Evolutionary conservation across 2,797 vertebrate genomes (phyloP).

Genomic region (Semotilus atromaculatus): DNA sequence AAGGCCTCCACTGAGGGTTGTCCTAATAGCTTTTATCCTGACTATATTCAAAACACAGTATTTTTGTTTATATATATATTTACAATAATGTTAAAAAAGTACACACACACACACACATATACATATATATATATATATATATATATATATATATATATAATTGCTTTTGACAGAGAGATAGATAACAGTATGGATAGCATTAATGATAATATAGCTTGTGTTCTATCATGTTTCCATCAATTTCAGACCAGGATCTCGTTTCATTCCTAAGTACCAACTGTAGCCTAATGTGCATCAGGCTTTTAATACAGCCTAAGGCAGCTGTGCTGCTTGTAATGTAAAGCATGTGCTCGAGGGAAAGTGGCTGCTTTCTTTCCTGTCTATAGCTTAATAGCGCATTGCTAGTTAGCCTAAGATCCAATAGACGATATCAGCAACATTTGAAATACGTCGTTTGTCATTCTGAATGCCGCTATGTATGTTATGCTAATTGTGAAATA

Average conservation of each 20-base stretch:
- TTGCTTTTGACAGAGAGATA: background rate
- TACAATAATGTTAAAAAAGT: too few species aligned
- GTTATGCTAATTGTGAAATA: constrained; percentile 10
- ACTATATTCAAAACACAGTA: background rate
- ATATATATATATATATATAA: background rate
- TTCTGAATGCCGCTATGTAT: background rate
- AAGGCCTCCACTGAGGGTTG: background rate
- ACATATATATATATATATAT: too few species aligned
- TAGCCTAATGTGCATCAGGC: constrained; percentile 19
- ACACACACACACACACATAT: too few species aligned
- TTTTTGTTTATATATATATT: background rate
- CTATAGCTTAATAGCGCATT: constrained; percentile 46
- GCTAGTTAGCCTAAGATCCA: constrained; percentile 47
- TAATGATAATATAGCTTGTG: background rate
- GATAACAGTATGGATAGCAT: background rate
- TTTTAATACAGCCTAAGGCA: constrained; percentile 29
- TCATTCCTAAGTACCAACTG: background rate
- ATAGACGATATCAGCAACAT: background rate
- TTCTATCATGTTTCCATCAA: background rate
- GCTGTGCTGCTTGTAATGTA: constrained; percentile 60
- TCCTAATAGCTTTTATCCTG: background rate
- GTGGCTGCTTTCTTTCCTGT: constrained; percentile 51
- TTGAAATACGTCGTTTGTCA: constrained; percentile 4
- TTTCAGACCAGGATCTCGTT: background rate
- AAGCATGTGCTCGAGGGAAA: constrained; percentile 68